Conservation (phyloP, 2,113 vertebrate genomes). For the Anhinga rufa region DNA sequence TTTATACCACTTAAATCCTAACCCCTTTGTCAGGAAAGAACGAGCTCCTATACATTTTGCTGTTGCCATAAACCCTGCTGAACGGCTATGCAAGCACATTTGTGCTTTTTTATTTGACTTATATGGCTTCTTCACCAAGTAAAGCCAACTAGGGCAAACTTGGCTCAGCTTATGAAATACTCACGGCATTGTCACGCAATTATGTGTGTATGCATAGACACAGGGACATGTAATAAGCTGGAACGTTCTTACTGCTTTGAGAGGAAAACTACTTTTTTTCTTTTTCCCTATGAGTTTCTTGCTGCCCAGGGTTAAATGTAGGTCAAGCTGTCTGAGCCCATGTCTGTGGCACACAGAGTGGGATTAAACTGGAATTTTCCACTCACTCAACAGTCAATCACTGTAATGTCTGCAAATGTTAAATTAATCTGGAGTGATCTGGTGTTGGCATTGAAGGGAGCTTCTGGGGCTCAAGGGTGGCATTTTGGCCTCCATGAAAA, state of each 20-base stretch:
- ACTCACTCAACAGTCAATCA: slow-evolving; percentile 31
- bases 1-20: not conserved
- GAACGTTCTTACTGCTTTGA: not conserved
- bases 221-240: not conserved
- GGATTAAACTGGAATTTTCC: slow-evolving; percentile 62
- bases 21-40: not conserved
- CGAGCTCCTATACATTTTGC: not conserved
- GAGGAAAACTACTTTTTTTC: not conserved
- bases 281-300: not conserved
- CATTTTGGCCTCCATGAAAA: not conserved
- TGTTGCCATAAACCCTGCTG: not conserved
- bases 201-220: not conserved
- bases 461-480: slow-evolving; percentile 1
- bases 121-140: not conserved
- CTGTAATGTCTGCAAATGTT: slow-evolving; percentile 41
- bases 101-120: not conserved
- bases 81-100: not conserved
- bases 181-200: not conserved
- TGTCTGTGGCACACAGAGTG: slow-evolving; percentile 11
- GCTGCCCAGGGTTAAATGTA: slow-evolving; percentile 26
- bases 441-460: not conserved
- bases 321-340: slow-evolving; percentile 57
- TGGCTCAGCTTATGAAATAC: not conserved
- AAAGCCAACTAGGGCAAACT: not conserved
- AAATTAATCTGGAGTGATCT: slow-evolving; percentile 46